Base-by-base conservation (phyloP, 2,888 invertebrate genomes). In the Drosophila paramelanica region DNA sequence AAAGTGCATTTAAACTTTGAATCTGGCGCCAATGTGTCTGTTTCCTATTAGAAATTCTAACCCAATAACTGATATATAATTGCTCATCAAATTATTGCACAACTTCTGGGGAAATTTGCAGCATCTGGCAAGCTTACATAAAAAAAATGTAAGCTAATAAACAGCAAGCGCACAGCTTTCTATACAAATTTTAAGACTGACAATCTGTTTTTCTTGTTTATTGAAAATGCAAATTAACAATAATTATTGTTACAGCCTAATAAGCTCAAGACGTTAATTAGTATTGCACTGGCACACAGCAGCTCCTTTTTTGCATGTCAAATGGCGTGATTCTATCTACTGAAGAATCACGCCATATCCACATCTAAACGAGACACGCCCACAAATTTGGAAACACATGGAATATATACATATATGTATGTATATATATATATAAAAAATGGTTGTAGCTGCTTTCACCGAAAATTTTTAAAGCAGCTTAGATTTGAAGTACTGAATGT, bases 271-370 rank as follows among this genome's bases (percentile, higher is more conserved):
- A 46, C n/a, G 59, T 43, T 62, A 69, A 59, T 78, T 67, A 61
- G 14, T 45, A 20, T 11, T 13, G 25, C 52, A 42, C 25, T 49
- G 49, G 31, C 25, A 33, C n/a, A 50, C 6, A 20, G 25, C 53
- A 23, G 55, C 41, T 31, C 43, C 43, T 56, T 72, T 38, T 56
- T 72, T 38, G 41, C 46, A 64, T 71, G 56, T 38, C 43, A 59
- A 69, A 14, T 80, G 52, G 73, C 67, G 77, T 73, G 67, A 56
- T 58, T 65, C 23, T 42, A 14, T 49, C 45, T 61, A 13, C 39
- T 42, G 42, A 62, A 33, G 49, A 65, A 69, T 70, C 82, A 83
- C 77, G 88, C 88, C 70, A 84, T 60, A 47, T 52, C 31, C 17
- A 66, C 11, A 23, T 51, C 25, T 33, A 47, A 33, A 36, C 14